phyloP scores from a whole-genome alignment of 2,888 invertebrate species.

The Creontiades dilutus region DNA sequence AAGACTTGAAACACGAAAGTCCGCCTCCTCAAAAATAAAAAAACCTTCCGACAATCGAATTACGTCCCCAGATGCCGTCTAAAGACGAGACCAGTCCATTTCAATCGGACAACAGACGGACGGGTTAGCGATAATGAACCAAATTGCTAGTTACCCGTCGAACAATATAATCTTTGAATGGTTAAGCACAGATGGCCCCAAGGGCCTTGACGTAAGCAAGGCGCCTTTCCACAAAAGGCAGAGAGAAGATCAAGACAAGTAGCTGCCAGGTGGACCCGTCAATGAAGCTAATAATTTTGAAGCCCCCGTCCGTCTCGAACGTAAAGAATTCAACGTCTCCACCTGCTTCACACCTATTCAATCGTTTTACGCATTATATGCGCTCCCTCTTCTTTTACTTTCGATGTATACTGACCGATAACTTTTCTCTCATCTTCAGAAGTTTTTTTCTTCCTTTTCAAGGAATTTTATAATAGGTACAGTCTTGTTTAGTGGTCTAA shows the following conservation, averaged over 20 bases:
- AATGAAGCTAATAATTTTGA: slow-evolving; percentile 36
- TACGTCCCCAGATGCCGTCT: slow-evolving; percentile 42
- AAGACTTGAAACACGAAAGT: too few species aligned
- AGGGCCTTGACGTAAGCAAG: slow-evolving; percentile 23
- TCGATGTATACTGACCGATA: neutral
- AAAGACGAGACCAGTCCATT: neutral
- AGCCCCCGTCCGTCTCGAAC: neutral
- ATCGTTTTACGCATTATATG: slow-evolving; percentile 34
- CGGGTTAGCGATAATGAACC: slow-evolving; percentile 34
- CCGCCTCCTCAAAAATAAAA: too few species aligned
- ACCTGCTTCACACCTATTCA: slow-evolving; percentile 52
- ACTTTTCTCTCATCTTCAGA: neutral
- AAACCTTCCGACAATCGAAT: neutral
- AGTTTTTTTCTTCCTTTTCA: neutral
- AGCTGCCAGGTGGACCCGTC: slow-evolving; percentile 50
- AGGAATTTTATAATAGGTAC: too few species aligned
- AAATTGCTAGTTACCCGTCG: slow-evolving; percentile 24
- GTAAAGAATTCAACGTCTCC: slow-evolving; percentile 45
- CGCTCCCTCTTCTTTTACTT: neutral
- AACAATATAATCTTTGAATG: slow-evolving; percentile 48
- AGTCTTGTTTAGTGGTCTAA: too few species aligned
- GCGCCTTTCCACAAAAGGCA: slow-evolving; percentile 38
- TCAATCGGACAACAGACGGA: slow-evolving; percentile 13
- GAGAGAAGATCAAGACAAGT: slow-evolving; percentile 43
- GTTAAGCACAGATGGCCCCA: slow-evolving; percentile 40